These are phyloP conservation scores for Galeruca laticollis DNA, from an alignment of 2,888 invertebrate species.

Conservation along the genomic window DNA sequence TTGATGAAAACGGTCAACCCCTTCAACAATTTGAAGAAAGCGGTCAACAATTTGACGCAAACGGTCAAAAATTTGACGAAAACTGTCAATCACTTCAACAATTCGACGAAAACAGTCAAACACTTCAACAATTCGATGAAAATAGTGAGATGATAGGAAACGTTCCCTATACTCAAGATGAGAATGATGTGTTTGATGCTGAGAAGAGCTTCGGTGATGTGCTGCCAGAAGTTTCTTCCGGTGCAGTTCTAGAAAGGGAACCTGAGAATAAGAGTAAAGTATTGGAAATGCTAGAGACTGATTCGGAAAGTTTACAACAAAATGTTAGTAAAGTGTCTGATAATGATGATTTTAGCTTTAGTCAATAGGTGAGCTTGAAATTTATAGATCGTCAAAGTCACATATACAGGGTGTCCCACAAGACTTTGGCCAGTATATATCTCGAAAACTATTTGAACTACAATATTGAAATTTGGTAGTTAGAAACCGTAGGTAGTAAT, in stretches of 20 bases:
- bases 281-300: conserved; percentile 64
- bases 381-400: too few species aligned
- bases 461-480: too few species aligned
- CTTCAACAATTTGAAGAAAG: conserved; percentile 54
- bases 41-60: conserved; percentile 52
- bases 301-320: conserved; percentile 61
- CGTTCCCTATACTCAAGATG: not conserved
- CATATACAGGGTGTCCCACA: too few species aligned
- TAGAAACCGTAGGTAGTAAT: too few species aligned
- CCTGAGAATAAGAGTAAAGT: conserved; percentile 52
- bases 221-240: conserved; percentile 4
- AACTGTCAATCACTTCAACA: conserved; percentile 44
- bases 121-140: conserved; percentile 49
- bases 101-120: conserved; percentile 42
- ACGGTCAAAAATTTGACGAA: too few species aligned
- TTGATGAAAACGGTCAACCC: too few species aligned
- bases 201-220: conserved; percentile 15
- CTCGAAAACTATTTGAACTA: too few species aligned
- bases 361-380: conserved; percentile 32
- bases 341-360: conserved; percentile 66
- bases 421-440: too few species aligned
- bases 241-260: not conserved
- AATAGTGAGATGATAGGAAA: conserved; percentile 39
- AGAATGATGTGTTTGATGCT: not conserved
- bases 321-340: conserved; percentile 62